Conservation (phyloP, 2,113 vertebrate species). For the Lasiurus cinereus region DNA sequence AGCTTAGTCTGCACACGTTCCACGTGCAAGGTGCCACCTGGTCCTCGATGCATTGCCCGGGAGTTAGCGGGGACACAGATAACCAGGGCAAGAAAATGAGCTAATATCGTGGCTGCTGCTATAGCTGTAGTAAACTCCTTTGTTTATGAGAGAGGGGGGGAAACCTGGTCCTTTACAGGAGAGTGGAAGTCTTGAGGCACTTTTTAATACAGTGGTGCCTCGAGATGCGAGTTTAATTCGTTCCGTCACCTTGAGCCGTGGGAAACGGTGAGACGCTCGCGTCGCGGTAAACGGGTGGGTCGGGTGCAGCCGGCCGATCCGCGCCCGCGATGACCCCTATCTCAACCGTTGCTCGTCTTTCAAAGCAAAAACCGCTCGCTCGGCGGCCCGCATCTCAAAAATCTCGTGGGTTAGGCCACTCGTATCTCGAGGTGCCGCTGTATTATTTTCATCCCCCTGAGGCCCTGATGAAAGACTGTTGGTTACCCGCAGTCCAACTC, state of each 20-base stretch:
- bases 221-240: no score
- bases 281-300: no score
- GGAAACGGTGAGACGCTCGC: no score
- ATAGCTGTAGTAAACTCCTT: background rate
- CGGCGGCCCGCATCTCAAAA: no score
- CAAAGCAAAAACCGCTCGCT: no score
- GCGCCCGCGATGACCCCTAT: no score
- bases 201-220: background rate
- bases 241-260: no score
- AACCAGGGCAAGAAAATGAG: background rate
- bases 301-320: no score
- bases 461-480: no score
- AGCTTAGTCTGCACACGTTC: background rate
- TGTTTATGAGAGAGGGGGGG: background rate
- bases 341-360: no score
- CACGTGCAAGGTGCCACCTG: accelerated
- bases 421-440: no score
- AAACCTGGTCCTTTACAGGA: background rate
- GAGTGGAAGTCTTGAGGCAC: background rate
- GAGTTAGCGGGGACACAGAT: background rate
- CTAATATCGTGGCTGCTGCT: background rate
- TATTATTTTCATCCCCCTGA: background rate
- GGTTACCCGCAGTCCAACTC: background rate
- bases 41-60: background rate
- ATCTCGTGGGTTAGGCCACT: no score